Conservation (phyloP, 2,113 vertebrate species). For the Tinamus guttatus region DNA sequence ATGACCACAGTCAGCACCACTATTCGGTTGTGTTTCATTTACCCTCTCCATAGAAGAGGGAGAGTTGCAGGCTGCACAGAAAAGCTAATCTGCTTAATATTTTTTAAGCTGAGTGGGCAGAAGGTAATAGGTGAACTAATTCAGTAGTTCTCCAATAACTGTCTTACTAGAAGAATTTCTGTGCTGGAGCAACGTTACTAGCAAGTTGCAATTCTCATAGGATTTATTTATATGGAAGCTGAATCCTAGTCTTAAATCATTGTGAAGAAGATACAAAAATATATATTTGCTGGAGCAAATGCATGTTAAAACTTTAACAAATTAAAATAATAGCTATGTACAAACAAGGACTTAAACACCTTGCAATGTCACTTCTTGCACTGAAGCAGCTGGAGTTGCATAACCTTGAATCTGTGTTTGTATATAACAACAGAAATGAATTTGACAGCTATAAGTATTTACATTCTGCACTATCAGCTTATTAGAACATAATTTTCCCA, state of each 20-base stretch:
- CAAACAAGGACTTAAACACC: neutral
- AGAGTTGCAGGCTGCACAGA: slow-evolving; percentile 1
- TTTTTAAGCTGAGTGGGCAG: neutral
- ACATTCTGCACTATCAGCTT: neutral
- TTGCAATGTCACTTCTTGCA: neutral
- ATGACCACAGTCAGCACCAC: neutral
- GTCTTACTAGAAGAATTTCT: neutral
- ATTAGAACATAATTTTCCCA: neutral
- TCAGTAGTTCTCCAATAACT: neutral
- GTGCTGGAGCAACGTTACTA: neutral
- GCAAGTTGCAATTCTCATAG: neutral
- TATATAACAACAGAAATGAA: neutral
- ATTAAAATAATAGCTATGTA: neutral
- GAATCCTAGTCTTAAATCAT: neutral
- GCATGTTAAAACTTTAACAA: neutral
- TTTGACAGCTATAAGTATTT: neutral
- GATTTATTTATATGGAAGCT: neutral
- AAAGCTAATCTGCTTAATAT: slow-evolving; percentile 6
- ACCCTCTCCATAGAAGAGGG: neutral
- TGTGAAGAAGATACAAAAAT: neutral
- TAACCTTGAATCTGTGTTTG: slow-evolving; percentile 27
- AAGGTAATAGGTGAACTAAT: neutral
- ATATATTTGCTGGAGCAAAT: neutral
- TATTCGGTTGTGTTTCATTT: neutral
- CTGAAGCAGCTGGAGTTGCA: neutral